Evolutionary conservation across 1,140 invertebrate species (phyloP), one percentile per base, ranked within the genome.

Genomic region (Orussus abietinus): DNA sequence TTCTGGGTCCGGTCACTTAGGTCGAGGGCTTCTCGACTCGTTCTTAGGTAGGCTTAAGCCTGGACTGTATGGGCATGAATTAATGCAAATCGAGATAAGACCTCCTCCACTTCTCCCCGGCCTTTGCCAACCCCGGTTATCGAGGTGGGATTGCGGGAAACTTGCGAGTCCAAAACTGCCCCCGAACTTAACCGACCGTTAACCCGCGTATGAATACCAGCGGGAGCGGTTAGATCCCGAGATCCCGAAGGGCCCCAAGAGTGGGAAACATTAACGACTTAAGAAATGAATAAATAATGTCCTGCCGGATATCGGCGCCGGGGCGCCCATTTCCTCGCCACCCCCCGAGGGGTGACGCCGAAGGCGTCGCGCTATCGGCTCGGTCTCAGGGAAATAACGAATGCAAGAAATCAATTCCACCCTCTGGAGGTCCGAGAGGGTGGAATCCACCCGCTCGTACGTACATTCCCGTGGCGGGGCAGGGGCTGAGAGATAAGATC

Each of bases 61-160:
- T 35, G 53, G 64, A 64, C 59, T 68, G n/a, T n/a, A n/a, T n/a
- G n/a, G n/a, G n/a, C n/a, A 68, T 64, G 56, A 68, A 68, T 69
- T 66, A 64, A 69, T 69, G 66, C 49, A 68, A 64, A 69, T 69
- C 62, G 51, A 54, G 65, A 69, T 69, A 68, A 67, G 65, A 64
- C 62, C 48, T 36, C 29, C 26, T 3, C 21, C 51, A 47, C 55
- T 50, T 61, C 47, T 61, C 58, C 48, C 51, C 48, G 48, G 53
- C 50, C 52, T 53, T 39, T 45, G 32, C 39, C 50, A 51, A 55
- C 53, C 52, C 36, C 47, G 38, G 47, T n/a, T n/a, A n/a, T n/a
- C n/a, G n/a, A n/a, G n/a, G n/a, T n/a, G n/a, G n/a, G n/a, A n/a
- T n/a, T n/a, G n/a, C n/a, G n/a, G n/a, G n/a, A n/a, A n/a, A n/a